Evolutionary conservation across 2,113 vertebrate genomes (phyloP).

Genomic region (Nothobranchius furzeri): DNA sequence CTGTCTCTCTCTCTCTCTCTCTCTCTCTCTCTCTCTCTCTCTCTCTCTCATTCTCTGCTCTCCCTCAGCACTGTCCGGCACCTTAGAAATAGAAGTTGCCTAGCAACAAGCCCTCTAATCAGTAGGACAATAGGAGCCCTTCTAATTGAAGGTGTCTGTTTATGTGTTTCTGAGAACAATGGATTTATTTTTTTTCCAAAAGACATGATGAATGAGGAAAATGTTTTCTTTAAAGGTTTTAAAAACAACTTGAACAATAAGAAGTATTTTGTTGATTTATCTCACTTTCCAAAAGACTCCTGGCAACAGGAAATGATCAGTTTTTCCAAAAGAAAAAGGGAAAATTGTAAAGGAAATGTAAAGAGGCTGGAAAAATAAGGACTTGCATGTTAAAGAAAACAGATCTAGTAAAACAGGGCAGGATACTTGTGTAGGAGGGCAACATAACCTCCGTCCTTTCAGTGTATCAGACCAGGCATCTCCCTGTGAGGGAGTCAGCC

Average conservation of each 20-base stretch:
- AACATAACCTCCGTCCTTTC: conserved; percentile 45
- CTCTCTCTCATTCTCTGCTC: conserved; percentile 36
- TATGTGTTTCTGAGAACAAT: conserved; percentile 19
- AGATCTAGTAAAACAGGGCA: background rate
- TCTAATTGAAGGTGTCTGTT: conserved; percentile 57
- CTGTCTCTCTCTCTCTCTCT: no score
- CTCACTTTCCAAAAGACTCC: background rate
- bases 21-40: conserved; percentile 7
- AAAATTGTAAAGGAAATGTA: conserved; percentile 1
- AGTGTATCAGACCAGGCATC: conserved; percentile 20
- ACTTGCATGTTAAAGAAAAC: background rate
- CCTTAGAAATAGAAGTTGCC: conserved; percentile 74
- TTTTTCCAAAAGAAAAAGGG: background rate
- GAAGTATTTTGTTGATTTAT: background rate
- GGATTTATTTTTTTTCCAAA: background rate
- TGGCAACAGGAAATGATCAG: conserved; percentile 17
- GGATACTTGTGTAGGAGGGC: background rate
- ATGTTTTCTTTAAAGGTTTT: background rate
- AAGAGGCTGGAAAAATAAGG: background rate
- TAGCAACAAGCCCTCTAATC: conserved; percentile 66
- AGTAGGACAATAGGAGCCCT: conserved; percentile 62
- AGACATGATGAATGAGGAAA: conserved; percentile 16
- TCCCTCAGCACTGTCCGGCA: conserved; percentile 46
- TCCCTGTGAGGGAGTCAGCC: conserved; percentile 25
- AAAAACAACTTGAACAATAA: background rate